Base-by-base conservation (phyloP, 2,113 vertebrate species). In the Tragelaphus scriptus region DNA sequence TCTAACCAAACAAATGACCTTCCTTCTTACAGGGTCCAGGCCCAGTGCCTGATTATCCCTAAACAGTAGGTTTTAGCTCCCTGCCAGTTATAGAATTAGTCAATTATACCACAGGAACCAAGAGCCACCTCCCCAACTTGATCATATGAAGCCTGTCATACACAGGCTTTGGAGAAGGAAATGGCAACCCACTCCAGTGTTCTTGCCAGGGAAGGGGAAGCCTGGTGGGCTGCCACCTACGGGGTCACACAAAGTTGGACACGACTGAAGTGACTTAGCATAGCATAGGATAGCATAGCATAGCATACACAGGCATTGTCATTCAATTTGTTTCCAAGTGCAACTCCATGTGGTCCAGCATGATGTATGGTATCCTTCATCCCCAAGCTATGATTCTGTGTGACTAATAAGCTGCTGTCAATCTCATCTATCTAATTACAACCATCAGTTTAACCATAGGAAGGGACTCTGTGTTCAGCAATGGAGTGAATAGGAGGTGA, bases 261-360 rank as follows among this genome's bases (percentile, higher is more conserved):
- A 44, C 5, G 5, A 44, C 44, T 44, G 44, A 44, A 44, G 44
- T 44, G 44, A 44, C 44, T 44, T 44, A 44, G 44, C 44, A 44
- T 44, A 44, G 44, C 44, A 44, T 44, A 44, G 44, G 5, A 44
- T 44, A 44, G 44, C 28, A 44, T 44, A 44, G 44, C 44, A 44
- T 44, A 44, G 44, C 36, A 75, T 6, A 7, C 28, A 0, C 1
- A 6, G 13, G 13, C 21, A 9, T 71, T 15, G 7, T 1, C 30
- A 3, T 26, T n/a, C 21, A 19, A 40, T 85, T 53, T 19, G 0
- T 28, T 58, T 15, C 51, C 81, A 21, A 26, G 2, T 13, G 2
- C 9, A 47, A 1, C 9, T 25, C 15, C 1, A 1, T 6, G 81
- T 16, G 26, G n/a, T 19, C 47, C 17, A 15, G 12, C 7, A 1